phyloP scores from a whole-genome alignment of 2,797 vertebrate species.

The Phalloptychus januarius region DNA sequence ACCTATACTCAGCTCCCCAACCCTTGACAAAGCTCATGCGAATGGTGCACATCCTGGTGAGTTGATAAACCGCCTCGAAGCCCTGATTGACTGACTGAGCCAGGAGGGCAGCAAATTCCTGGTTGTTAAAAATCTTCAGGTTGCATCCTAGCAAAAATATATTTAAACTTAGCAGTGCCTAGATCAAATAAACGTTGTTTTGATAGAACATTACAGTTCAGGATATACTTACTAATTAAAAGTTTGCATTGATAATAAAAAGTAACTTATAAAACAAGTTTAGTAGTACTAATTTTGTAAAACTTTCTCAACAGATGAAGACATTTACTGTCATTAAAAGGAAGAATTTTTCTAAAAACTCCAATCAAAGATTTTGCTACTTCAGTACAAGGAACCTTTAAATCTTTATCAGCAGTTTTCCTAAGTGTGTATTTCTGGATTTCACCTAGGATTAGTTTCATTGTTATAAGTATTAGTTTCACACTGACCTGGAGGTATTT shows the following conservation, averaged over 20 bases:
- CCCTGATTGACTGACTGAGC: constrained; percentile 98
- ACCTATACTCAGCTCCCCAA: constrained; percentile 99
- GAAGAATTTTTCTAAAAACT: not conserved
- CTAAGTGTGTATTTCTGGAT: not conserved
- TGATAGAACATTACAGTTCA: not conserved
- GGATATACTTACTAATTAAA: not conserved
- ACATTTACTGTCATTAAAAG: not conserved
- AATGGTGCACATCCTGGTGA: constrained; percentile 98
- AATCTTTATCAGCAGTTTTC: not conserved
- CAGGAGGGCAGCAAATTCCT: constrained; percentile 94
- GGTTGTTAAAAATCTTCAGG: constrained; percentile 99
- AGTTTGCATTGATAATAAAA: not conserved
- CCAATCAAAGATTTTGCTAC: not conserved
- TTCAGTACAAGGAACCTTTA: not conserved
- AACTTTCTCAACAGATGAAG: not conserved
- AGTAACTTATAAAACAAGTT: not conserved
- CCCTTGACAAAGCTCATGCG: constrained; percentile 99
- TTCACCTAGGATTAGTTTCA: not conserved
- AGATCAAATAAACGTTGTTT: constrained; percentile 4
- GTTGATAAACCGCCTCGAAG: constrained; percentile 97
- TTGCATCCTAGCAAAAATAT: constrained; percentile 87
- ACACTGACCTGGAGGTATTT: constrained; percentile 93
- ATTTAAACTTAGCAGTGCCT: not conserved
- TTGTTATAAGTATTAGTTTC: constrained; percentile 9
- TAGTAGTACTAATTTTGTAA: not conserved